Evolutionary conservation across 2,888 invertebrate genomes (phyloP).

Genomic region (Phymatocera aterrima): DNA sequence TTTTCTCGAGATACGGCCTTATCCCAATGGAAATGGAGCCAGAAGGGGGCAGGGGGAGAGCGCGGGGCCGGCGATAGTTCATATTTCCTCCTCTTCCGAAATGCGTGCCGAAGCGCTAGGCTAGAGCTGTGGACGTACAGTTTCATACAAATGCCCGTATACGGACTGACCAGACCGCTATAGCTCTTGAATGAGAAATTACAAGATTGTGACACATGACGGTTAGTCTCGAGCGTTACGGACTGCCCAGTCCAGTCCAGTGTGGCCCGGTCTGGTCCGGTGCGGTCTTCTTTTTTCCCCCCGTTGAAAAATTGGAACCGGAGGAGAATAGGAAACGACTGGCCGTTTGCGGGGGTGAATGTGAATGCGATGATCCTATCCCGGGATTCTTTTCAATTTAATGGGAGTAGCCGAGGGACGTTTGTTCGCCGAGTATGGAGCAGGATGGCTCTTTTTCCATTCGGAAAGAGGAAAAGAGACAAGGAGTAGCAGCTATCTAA

Average conservation of each 20-base stretch:
- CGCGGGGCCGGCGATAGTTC: too few relatives aligned
- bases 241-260: neutral
- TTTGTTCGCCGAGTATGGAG: constrained; percentile 25
- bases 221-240: neutral
- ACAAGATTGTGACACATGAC: constrained; percentile 32
- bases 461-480: too few relatives aligned
- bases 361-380: constrained; percentile 34
- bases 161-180: neutral
- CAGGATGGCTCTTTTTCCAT: neutral
- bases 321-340: constrained; percentile 20
- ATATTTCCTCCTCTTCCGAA: constrained; percentile 26
- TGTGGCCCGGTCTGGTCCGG: neutral
- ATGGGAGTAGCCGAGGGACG: constrained; percentile 27
- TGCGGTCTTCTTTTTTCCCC: too few relatives aligned
- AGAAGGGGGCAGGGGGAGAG: too few relatives aligned
- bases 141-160: too few relatives aligned
- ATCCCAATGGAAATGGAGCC: constrained; percentile 22
- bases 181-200: constrained; percentile 25
- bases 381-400: constrained; percentile 36
- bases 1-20: constrained; percentile 6
- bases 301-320: constrained; percentile 8
- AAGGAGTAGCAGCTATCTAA: too few relatives aligned
- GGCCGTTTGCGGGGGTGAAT: constrained; percentile 13
- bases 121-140: neutral
- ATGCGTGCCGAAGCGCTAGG: constrained; percentile 19